Base-by-base conservation (phyloP, 2,888 invertebrate genomes). In the Drosophila helvetica region DNA sequence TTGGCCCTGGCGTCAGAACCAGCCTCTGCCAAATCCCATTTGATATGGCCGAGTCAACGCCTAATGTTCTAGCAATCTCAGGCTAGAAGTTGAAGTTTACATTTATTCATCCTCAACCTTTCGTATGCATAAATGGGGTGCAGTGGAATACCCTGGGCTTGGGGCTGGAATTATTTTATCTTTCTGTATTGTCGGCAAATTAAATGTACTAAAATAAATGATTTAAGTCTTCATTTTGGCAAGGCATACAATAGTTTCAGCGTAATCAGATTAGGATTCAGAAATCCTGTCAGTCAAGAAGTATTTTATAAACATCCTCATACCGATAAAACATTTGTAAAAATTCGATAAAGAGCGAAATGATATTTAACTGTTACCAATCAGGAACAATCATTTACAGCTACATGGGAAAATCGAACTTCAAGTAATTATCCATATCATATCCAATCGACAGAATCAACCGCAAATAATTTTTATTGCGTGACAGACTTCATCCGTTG, bases 41-140 rank as follows among this genome's bases (percentile, higher is more conserved):
- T 22, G 22, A 51, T 58, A 59, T 68, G 58, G 55, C 81, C 70
- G 75, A 73, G 75, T 65, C 75, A 70, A 68, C 74, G 65, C 72
- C 74, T 82, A 82, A 82, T 86, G 64, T 33, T 55, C 48, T 22
- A 46, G 71, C 52, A 58, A 70, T 70, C 71, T 59, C 51, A 71
- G 70, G 56, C n/a, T 47, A 15, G 30, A 17, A 33, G 19, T 54
- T 68, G 50, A 68, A 53, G 65, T 64, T 64, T 62, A 42, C 54
- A 67, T 51, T 66, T 57, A n/a, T 51, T 19, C 66, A 50, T 15
- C 51, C 22, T 42, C 48, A 54, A 54, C 65, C 66, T 66, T 66
- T 66, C 46, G 50, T 47, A 33, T 42, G 10, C 33, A 25, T 55
- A 50, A 70, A 70, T 56, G 61, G 56, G 33, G n/a, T 52, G 33